Conservation (phyloP, 2,113 vertebrate species). For the Melanostigma gelatinosum region DNA sequence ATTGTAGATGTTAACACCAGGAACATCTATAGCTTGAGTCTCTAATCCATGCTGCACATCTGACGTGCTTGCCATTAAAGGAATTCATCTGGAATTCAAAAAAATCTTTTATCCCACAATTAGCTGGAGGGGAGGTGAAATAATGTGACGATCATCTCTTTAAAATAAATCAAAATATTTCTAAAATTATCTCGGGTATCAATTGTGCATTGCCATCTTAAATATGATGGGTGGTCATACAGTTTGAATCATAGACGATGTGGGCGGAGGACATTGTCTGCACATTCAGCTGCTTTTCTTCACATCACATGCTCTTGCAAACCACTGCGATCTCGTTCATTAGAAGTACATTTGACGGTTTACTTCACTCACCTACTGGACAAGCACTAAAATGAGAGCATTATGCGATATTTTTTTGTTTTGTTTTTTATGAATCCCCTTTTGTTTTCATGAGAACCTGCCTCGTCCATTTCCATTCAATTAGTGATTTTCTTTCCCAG, state of each 20-base stretch:
- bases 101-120: slow-evolving; percentile 45
- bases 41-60: background rate
- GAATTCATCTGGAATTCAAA: slow-evolving; percentile 28
- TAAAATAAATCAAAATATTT: slow-evolving; percentile 66
- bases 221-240: slow-evolving; percentile 40
- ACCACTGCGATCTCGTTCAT: background rate
- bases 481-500: slow-evolving; percentile 6
- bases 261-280: background rate
- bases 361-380: background rate
- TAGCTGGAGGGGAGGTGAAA: slow-evolving; percentile 49
- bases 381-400: background rate
- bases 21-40: background rate
- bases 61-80: slow-evolving; percentile 25
- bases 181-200: slow-evolving; percentile 56
- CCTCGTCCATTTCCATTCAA: slow-evolving; percentile 11
- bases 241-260: slow-evolving; percentile 41
- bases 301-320: background rate
- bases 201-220: slow-evolving; percentile 59
- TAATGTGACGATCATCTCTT: slow-evolving; percentile 50
- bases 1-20: background rate
- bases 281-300: slow-evolving; percentile 16
- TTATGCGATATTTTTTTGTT: background rate
- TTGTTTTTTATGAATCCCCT: no score
- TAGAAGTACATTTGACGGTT: no score
- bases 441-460: background rate